Evolutionary conservation across 2,113 vertebrate genomes (phyloP).

Genomic region (Cyanoramphus novaezelandiae): DNA sequence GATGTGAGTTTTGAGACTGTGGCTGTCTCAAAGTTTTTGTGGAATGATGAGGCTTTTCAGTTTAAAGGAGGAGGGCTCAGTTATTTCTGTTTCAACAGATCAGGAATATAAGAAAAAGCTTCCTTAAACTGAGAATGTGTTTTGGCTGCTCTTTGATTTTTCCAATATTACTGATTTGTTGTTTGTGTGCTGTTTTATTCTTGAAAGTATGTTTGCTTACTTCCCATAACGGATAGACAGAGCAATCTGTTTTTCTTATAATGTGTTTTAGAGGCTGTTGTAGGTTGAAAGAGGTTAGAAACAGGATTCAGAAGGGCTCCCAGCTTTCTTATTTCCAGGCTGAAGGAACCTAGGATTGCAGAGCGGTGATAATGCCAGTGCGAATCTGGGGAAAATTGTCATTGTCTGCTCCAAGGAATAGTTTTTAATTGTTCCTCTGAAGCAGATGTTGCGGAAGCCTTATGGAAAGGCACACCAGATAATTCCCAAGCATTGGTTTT

Average conservation of each 20-base stretch:
- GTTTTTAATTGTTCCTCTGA: constrained; percentile 10
- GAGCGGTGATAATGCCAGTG: not conserved
- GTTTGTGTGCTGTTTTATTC: constrained; percentile 3
- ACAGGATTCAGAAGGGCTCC: not conserved
- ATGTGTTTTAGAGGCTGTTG: not conserved
- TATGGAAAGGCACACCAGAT: not conserved
- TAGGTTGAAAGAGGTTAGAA: not conserved
- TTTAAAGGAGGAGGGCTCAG: not conserved
- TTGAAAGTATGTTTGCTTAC: constrained; percentile 19
- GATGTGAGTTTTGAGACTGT: constrained; percentile 31
- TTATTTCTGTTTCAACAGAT: not conserved
- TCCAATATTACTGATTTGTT: not conserved
- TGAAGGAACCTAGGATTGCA: not conserved
- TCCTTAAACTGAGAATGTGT: constrained; percentile 18
- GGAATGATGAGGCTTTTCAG: not conserved
- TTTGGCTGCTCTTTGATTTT: constrained; percentile 27
- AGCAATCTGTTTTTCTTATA: not conserved
- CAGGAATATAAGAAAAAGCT: not conserved
- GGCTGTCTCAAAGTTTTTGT: constrained; percentile 5
- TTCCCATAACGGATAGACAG: not conserved
- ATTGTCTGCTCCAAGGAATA: not conserved
- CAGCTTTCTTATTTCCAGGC: not conserved
- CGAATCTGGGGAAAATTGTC: not conserved
- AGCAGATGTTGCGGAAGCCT: not conserved
- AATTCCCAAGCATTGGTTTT: not conserved